Conservation (phyloP, 2,113 vertebrate species). For the Zapus hudsonius region DNA sequence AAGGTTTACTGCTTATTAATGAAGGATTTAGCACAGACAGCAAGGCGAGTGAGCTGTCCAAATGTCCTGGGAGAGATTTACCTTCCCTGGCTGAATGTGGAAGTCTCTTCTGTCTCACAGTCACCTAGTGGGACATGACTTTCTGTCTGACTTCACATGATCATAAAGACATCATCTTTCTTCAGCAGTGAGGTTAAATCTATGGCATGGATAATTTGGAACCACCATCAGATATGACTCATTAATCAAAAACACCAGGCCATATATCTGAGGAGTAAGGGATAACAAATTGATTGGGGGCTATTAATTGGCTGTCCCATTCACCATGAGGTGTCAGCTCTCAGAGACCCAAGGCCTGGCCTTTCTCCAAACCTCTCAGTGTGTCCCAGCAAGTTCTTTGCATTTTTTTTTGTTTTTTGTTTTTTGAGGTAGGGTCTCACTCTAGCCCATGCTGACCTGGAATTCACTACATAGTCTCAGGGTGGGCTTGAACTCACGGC, state of each 20-base stretch:
- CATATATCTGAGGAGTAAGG: conserved; percentile 32
- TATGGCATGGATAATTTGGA: conserved; percentile 33
- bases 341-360: background rate
- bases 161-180: background rate
- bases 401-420: too few species aligned
- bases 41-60: background rate
- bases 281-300: background rate
- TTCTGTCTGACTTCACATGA: background rate
- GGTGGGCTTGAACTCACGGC: too few species aligned
- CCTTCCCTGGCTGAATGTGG: background rate
- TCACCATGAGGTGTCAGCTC: background rate
- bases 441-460: too few species aligned
- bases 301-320: background rate
- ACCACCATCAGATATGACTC: conserved; percentile 39
- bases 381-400: background rate
- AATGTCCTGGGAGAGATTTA: background rate
- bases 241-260: conserved; percentile 42
- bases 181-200: background rate
- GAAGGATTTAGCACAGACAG: background rate
- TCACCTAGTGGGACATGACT: background rate
- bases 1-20: background rate
- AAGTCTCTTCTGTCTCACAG: background rate
- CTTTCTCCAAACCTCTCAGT: background rate
- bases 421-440: too few species aligned
- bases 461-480: too few species aligned